Base-by-base conservation (phyloP, 2,888 invertebrate species). In the Mechanitis mazaeus region DNA sequence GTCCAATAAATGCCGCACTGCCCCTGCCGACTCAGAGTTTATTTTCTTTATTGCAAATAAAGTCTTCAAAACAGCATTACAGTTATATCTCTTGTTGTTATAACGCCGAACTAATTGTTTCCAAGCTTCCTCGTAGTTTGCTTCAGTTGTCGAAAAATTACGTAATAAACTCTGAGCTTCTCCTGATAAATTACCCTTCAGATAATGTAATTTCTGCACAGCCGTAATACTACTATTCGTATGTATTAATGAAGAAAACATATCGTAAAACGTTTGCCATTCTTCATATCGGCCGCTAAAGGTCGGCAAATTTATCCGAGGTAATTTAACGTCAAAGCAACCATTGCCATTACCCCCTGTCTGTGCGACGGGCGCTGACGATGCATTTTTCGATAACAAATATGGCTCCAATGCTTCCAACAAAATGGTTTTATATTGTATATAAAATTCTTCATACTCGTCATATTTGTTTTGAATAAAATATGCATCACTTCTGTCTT, bases 121-220 rank as follows among this genome's bases (percentile, higher is more conserved):
- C 71, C 70, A 72, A 0, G 69, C 67, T 33, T 67, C 67, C 3
- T 54, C 35, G 42, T 71, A 72, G 45, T 72, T 72, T 4, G 56
- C 31, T 3, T 64, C 68, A 20, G 20, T 20, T 20, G 20, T 20
- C 20, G 20, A 20, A 20, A 0, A 20, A 20, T 20, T 20, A 20
- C 20, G 20, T 20, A 20, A 20, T 20, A 20, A 20, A 20, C 20
- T 20, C 20, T 20, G 20, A 38, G 65, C 38, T 56, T 69, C 70
- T 7, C 69, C 66, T 0, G 56, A 50, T 7, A 70, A 55, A 63
- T 60, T 63, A 6, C 65, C 56, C n/a, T 69, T 69, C 56, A 70
- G 54, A 31, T 67, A 56, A 38, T 45, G 60, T 7, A 56, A 33
- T 35, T 60, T 60, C 20, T 60, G 56, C 5, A 69, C 68, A 0